Evolutionary conservation across 2,113 vertebrate genomes (phyloP), one percentile per base, ranked within the genome.

Genomic region (Fukomys damarensis): DNA sequence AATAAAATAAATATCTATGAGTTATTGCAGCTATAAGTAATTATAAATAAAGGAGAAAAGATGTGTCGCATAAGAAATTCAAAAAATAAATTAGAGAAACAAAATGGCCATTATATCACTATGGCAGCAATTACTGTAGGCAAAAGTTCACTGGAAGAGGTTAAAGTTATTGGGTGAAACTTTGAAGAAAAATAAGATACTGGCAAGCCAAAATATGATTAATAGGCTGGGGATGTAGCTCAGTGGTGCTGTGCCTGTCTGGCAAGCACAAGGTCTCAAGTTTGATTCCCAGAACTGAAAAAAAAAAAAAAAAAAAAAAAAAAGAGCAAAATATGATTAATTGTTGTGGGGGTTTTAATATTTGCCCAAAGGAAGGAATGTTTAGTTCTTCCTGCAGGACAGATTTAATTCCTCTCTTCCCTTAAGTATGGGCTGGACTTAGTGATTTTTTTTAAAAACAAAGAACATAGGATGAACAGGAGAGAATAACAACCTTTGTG

Each of bases 41-140:
- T 2, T 28, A 52, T 7, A 87, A 49, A 65, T 26, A 41, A 12
- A 30, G n/a, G 11, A 32, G 41, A 94, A 86, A 72, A 11, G 38
- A 46, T 4, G 49, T 61, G 4, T 77, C 72, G 70, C 7, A 63
- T 41, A 93, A 86, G 38, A 77, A 72, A 59, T 93, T 1, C 3
- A 80, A 84, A 10, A 56, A 86, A 72, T 20, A 68, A 86, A 32
- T 61, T 6, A 49, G 43, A 89, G 30, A 81, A 72, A 83, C 11
- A 84, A 89, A 74, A 59, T 58, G 35, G 61, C 72, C 5, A n/a
- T 88, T 94, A 59, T 74, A 89, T 87, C 52, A 84, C 26, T 85
- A 24, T 54, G 24, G 41, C 19, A 84, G 59, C 66, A 59, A 56
- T 38, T 88, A 38, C 30, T 90, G 5, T 8, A 68, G 61, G 38